Evolutionary conservation across 92 coral and sea anemone species (phyloP).

Genomic region (Plumapathes pennacea): DNA sequence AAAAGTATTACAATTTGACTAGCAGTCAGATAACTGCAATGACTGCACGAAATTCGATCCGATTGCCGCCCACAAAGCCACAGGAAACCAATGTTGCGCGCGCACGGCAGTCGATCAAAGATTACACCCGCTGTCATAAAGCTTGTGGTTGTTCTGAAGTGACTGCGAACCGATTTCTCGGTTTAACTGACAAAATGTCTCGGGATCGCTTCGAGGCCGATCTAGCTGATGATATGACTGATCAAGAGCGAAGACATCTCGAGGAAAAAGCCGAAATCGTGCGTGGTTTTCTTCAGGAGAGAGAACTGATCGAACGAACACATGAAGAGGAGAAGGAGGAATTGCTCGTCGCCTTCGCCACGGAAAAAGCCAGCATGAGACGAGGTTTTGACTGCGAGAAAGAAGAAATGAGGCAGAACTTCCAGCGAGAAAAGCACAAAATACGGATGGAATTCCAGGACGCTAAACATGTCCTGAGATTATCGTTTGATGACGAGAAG

Average conservation of each 20-base stretch:
- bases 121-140: too few species aligned
- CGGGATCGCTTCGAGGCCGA: too few species aligned
- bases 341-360: constrained; percentile 67
- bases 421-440: constrained; percentile 85
- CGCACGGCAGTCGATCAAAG: too few species aligned
- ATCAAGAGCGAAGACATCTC: constrained; percentile 43
- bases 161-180: too few species aligned
- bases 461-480: constrained; percentile 90
- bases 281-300: constrained; percentile 93
- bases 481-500: constrained; percentile 92
- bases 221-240: constrained; percentile 46
- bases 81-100: too few species aligned
- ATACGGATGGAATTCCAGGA: constrained; percentile 92
- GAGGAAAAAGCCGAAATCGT: constrained; percentile 95
- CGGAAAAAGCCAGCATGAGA: constrained; percentile 81
- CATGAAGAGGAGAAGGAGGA: constrained; percentile 88
- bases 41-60: too few species aligned
- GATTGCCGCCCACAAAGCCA: too few species aligned
- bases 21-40: too few species aligned
- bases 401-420: constrained; percentile 85
- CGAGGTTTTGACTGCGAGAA: constrained; percentile 85
- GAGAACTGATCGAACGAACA: constrained; percentile 76
- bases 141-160: too few species aligned
- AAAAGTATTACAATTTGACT: too few species aligned
- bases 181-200: too few species aligned